Conservation (phyloP, 2,888 invertebrate genomes). For the Protophormia terraenovae region DNA sequence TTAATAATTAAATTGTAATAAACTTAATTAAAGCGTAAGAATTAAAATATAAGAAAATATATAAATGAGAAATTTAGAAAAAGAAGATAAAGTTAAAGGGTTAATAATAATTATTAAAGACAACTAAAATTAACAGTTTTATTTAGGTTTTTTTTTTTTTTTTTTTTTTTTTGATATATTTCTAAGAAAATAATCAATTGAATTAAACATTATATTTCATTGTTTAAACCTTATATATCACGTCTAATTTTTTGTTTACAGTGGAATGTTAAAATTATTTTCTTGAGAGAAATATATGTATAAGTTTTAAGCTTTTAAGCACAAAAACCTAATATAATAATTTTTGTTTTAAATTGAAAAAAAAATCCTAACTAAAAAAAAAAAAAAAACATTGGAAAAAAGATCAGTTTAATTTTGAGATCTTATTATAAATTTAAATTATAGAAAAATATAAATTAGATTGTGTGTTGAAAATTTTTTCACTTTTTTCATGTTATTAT, state of each 20-base stretch:
- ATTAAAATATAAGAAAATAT: background rate
- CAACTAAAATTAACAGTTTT: slow-evolving; percentile 42
- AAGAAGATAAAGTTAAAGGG: background rate
- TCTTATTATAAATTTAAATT: slow-evolving; percentile 47
- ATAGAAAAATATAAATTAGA: slow-evolving; percentile 47
- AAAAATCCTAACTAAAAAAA: slow-evolving; percentile 7
- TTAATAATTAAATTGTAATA: slow-evolving; percentile 23
- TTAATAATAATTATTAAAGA: background rate
- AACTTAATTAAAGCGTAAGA: slow-evolving; percentile 40
- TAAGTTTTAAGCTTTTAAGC: background rate
- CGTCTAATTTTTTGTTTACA: slow-evolving; percentile 57
- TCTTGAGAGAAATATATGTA: background rate
- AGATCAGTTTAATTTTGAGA: slow-evolving; percentile 54
- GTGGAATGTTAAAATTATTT: slow-evolving; percentile 61
- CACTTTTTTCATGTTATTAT: slow-evolving; percentile 60
- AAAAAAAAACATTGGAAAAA: background rate
- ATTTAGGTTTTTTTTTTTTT: slow-evolving; percentile 32
- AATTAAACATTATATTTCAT: slow-evolving; percentile 31
- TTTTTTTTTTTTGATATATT: background rate
- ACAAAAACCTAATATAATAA: slow-evolving; percentile 39
- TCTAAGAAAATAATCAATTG: slow-evolving; percentile 24
- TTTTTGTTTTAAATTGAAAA: background rate
- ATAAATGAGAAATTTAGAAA: slow-evolving; percentile 20
- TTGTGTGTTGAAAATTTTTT: slow-evolving; percentile 68
- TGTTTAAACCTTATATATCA: slow-evolving; percentile 57